Base-by-base conservation (phyloP, 2,888 invertebrate genomes). In the Eristalinus sepulchralis region DNA sequence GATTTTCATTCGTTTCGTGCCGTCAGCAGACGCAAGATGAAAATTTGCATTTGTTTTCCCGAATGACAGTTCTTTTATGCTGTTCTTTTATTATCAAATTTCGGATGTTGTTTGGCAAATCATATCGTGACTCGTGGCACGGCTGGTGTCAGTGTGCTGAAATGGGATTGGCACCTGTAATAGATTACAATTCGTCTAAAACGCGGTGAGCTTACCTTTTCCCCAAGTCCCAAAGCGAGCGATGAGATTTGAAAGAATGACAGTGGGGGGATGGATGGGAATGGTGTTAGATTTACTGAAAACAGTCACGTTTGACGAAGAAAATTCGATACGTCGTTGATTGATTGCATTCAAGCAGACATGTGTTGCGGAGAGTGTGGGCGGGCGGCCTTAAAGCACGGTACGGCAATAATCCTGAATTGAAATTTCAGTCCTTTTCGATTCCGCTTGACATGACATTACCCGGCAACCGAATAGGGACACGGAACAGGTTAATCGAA, bases 291-390 rank as follows among this genome's bases (percentile, higher is more conserved):
- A 20, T 63, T 71, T 71, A 10, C 6, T 57, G 20, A 78, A 78
- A 11, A 55, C 39, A 57, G 70, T 71, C 78, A 71, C 78, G 70
- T 71, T 55, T 24, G 13, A 17, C 10, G 36, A 55, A 36, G 63
- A 62, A 77, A 77, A 77, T 31, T 63, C 63, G 27, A 77, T 77
- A 68, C 77, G 77, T 55, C 70, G 63, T 63, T 77, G 70, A 77
- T 77, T 77, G 77, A 70, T 70, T 77, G 53, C 60, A 63, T 77
- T 62, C 62, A 55, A 63, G 24, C 63, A 77, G 57, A 36, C 63
- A 62, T 63, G 53, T 59, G 39, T 53, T 34, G 33, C 20, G 33
- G 20, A n/a, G 27, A 27, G 27, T 27, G 27, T 27, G 31, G 9
- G 22, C 5, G 39, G 27, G 27, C 5, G 27, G 5, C 47, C 60